Conservation (phyloP, 2,113 vertebrate species). For the Amphiprion percula region DNA sequence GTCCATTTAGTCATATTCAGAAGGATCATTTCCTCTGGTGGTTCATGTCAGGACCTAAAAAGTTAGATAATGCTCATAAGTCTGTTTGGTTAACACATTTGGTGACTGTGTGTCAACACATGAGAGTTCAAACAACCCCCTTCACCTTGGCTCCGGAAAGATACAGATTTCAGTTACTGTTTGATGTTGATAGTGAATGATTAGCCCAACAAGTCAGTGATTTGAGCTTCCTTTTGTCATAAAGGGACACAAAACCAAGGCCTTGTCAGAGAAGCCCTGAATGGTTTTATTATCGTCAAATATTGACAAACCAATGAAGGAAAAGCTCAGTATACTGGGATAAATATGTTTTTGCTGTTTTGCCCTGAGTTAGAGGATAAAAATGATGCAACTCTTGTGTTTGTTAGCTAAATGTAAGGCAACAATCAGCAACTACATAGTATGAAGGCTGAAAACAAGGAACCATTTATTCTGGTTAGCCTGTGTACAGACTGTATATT, state of each 20-base stretch:
- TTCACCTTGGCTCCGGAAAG: conserved; percentile 16
- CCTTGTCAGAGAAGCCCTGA: not conserved
- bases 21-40: not conserved
- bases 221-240: conserved; percentile 46
- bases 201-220: conserved; percentile 59
- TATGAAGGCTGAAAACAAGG: no score
- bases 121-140: conserved; percentile 15
- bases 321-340: not conserved
- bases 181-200: conserved; percentile 73
- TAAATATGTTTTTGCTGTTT: no score
- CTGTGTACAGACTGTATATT: no score
- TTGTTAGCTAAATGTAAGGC: no score
- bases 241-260: not conserved
- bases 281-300: conserved; percentile 3
- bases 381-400: no score
- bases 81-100: not conserved
- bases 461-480: no score
- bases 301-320: not conserved
- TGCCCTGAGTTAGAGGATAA: no score
- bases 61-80: not conserved
- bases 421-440: no score
- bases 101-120: not conserved
- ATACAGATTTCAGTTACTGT: conserved; percentile 48
- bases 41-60: not conserved
- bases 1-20: not conserved